Percentiles rank a stretch among this genome's conserved stretches.
Evolutionary conservation across 1,140 invertebrate genomes (phyloP).

Genomic region (Caenorhabditis remanei): DNA sequence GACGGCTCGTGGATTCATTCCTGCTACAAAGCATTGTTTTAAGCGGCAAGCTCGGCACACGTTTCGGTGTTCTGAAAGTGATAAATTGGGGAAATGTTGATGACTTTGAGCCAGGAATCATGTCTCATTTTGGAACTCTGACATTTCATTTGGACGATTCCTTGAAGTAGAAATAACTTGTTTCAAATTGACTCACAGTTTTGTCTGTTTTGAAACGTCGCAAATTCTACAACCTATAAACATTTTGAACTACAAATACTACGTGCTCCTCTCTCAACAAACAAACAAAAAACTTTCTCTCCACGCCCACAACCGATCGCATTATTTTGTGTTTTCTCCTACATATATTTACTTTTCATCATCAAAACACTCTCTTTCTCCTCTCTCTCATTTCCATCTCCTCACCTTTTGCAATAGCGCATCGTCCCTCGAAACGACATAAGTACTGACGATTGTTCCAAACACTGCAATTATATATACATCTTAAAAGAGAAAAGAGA

Average conservation of each 20-base stretch:
- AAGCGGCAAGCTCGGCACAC: conserved; percentile 81
- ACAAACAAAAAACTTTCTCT: not conserved
- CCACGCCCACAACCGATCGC: not conserved
- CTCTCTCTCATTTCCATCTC: not conserved
- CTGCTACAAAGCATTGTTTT: conserved; percentile 80
- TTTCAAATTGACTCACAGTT: no score
- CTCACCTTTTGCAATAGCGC: conserved; percentile 67
- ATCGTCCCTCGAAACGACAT: conserved; percentile 65
- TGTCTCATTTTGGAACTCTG: no score
- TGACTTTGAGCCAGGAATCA: no score
- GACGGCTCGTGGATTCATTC: conserved; percentile 81
- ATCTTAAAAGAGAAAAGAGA: not conserved
- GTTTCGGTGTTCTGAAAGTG: conserved; percentile 79
- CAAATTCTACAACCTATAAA: not conserved
- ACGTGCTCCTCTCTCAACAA: not conserved
- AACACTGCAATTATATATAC: conserved; percentile 60
- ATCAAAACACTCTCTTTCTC: not conserved
- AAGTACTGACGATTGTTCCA: conserved; percentile 69
- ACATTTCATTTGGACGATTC: no score
- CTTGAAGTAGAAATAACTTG: no score
- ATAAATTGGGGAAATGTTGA: not conserved
- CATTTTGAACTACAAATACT: conserved; percentile 31
- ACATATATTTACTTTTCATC: not conserved
- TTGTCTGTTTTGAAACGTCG: no score
- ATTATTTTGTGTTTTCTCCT: not conserved